Evolutionary conservation across 2,113 vertebrate genomes (phyloP), one percentile per base, ranked within the genome.

Genomic region (Procavia capensis): DNA sequence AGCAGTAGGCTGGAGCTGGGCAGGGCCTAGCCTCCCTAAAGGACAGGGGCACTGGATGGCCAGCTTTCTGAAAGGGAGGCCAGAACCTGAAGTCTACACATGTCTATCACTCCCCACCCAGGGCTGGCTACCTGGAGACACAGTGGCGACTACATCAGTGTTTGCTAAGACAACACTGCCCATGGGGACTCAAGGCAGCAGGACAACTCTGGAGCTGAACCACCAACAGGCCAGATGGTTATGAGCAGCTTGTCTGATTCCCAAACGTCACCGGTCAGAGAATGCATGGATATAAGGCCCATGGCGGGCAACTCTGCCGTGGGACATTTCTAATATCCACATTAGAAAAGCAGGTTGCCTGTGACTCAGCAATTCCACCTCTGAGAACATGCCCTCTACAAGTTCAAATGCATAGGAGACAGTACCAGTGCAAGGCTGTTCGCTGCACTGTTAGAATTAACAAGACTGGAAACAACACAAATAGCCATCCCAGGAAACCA

Each of bases 101-200:
- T 31, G 31, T 34, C 45, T 29, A 63, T 31, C 43, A 29, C 36
- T 59, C 47, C 66, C 9, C 2, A 3, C 11, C 31, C 43, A 39
- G 36, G 16, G 2, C 64, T 64, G 43, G 47, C 22, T 36, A n/a
- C 27, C 66, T 45, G 16, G 31, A 31, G 22, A 31, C 83, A 54
- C 54, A 27, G 24, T 2, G 61, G 54, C 2, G 31, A 70, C n/a
- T 1, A 50, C 29, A 22, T 41, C 76, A 45, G 25, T 34, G n/a
- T 76, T 41, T 39, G 79, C 50, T 61, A 39, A 90, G 45, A 45
- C 43, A 22, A 82, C 3, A 1, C 50, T 66, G 2, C 76, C 41
- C 39, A 25, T 1, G 31, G 79, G 41, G 39, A 1, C 1, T n/a
- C 50, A 50, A 5, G 36, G 34, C 10, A 1, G 3, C 0, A 24